These are phyloP conservation scores for Dendronephthya gigantea DNA, from an alignment of 64 coral and sea anemone species.

Conservation along the genomic window DNA sequence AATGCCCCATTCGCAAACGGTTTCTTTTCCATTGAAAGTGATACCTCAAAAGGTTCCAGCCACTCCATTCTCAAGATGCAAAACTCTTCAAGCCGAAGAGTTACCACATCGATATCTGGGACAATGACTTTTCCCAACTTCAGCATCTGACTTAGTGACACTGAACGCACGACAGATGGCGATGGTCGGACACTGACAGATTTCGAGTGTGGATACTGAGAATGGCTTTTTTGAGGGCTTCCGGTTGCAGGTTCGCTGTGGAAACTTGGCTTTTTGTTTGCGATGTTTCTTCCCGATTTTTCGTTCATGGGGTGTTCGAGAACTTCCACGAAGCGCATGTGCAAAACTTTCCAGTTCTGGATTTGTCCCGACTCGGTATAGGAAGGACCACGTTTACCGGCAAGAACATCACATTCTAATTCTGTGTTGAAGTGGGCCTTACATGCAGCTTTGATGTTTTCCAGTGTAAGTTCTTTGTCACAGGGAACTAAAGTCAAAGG, in stretches of 20 bases:
- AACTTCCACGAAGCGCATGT: constrained; percentile 28
- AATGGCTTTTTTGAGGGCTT: neutral
- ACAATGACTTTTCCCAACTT: neutral
- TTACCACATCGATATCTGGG: neutral
- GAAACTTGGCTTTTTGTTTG: neutral
- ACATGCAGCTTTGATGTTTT: too few relatives aligned
- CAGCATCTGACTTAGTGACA: neutral
- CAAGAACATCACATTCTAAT: constrained; percentile 18
- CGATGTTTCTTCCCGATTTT: neutral
- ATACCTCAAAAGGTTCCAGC: neutral
- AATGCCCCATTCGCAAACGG: constrained; percentile 31
- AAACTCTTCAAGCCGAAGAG: constrained; percentile 2
- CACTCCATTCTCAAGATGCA: constrained; percentile 11
- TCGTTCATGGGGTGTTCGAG: neutral
- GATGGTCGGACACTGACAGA: too few relatives aligned
- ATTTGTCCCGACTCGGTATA: neutral
- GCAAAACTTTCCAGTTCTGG: constrained; percentile 32
- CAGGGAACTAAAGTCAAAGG: too few relatives aligned
- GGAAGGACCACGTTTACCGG: too few relatives aligned
- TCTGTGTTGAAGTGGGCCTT: too few relatives aligned
- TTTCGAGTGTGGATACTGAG: neutral
- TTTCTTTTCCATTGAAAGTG: constrained; percentile 26
- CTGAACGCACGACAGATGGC: neutral
- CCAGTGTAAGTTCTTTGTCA: too few relatives aligned
- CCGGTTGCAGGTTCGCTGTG: neutral